Base-by-base conservation (phyloP, 1,140 invertebrate species). In the Camponotus pennsylvanicus region DNA sequence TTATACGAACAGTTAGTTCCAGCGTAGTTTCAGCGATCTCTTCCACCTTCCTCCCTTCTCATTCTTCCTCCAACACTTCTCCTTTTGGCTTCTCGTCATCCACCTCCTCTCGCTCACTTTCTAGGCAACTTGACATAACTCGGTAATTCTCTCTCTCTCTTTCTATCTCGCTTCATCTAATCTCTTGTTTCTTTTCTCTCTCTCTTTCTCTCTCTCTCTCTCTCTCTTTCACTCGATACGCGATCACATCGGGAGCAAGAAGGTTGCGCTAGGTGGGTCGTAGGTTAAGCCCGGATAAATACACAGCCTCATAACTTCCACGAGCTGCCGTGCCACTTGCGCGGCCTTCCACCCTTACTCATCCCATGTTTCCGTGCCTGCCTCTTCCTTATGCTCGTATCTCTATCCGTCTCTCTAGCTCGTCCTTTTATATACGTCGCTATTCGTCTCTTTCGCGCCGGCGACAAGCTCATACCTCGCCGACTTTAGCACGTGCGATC, bases 261-360 rank as follows among this genome's bases (percentile, higher is more conserved):
- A 78, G 69, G 70, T 89, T 82, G 85, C 40, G 86, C 75, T 63
- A 87, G 78, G 76, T 90, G 80, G 87, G 73, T 82, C 82, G 85
- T 90, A 86, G 88, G 91, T 91, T 92, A 92, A 92, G 90, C 87
- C 49, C 66, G 80, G 90, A 92, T 92, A 92, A 92, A 92, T 92
- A 92, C 88, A 79, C 87, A 76, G 78, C 63, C 87, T 91, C 91
- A 89, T 92, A 92, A 92, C 90, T 92, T 82, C 61, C 34, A 73
- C 52, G 15, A 66, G 18, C 55, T 8, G 52, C 34, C 59, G 37
- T 32, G 18, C 40, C 49, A 55, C 70, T 45, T 75, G 64, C 64
- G 42, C 32, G 18, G 66, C 52, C 49, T 80, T 80, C 66, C 66
- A 70, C 45, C 40, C 37, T 67, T n/a, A 15, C 9, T 34, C 18